A percentile compares a stretch with the other conserved stretches of the same genome.
phyloP scores from a whole-genome alignment of 2,113 vertebrate genomes.

The human (Homo sapiens) region DNA sequence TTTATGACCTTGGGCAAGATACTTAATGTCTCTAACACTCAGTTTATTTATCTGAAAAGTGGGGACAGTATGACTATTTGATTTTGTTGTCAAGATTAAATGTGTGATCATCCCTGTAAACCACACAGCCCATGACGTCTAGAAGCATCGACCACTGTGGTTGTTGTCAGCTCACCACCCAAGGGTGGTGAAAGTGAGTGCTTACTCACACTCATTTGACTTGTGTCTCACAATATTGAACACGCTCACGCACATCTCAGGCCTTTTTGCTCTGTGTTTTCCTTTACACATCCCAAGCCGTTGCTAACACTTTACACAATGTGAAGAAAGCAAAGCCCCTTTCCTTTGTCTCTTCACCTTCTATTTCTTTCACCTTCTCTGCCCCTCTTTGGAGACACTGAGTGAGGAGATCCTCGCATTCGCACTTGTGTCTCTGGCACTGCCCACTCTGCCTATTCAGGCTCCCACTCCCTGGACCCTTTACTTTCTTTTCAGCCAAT shows the following conservation, averaged over 20 bases:
- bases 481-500: background rate
- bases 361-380: background rate
- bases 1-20: background rate
- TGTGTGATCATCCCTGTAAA: background rate
- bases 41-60: background rate
- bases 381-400: background rate
- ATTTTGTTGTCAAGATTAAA: background rate
- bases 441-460: background rate
- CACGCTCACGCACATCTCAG: background rate
- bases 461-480: too few relatives aligned
- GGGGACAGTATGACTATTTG: background rate
- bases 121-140: background rate
- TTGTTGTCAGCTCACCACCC: background rate
- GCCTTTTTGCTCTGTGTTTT: background rate
- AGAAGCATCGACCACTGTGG: background rate
- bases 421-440: background rate
- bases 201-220: background rate
- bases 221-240: background rate
- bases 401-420: background rate
- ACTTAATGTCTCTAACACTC: background rate
- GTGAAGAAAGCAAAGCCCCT: background rate
- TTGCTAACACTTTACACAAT: background rate
- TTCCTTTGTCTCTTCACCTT: background rate
- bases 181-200: background rate
- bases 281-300: background rate